Percentiles rank a stretch among this genome's conserved stretches.
These are phyloP conservation scores for Aquatica leii DNA, from an alignment of 2,888 invertebrate genomes.

Conservation along the genomic window DNA sequence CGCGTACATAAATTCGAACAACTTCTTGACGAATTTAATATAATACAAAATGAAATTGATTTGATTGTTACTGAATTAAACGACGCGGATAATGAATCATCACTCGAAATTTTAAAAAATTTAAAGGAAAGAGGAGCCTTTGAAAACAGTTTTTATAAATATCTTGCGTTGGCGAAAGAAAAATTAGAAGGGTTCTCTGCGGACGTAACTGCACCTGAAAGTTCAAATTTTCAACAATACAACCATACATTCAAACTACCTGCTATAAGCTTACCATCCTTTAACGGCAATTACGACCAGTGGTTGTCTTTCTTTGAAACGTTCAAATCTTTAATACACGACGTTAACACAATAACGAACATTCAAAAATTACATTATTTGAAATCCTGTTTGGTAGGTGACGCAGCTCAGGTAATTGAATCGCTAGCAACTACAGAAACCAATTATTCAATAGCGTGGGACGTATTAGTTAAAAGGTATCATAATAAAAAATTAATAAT, in stretches of 20 bases:
- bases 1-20: not conserved
- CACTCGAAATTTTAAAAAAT: not conserved
- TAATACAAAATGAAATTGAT: not conserved
- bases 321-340: not conserved
- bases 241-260: not conserved
- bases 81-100: not conserved
- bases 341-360: not conserved
- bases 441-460: not conserved
- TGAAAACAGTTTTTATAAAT: not conserved
- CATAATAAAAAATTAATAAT: not conserved
- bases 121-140: not conserved
- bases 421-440: not conserved
- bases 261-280: not conserved
- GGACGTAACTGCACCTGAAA: too few relatives aligned
- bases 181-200: too few relatives aligned
- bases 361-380: constrained; percentile 1
- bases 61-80: not conserved
- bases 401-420: not conserved
- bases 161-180: not conserved
- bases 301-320: constrained; percentile 1
- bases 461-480: not conserved
- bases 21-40: not conserved
- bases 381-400: not conserved
- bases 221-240: too few relatives aligned
- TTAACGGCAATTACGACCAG: constrained; percentile 3